Evolutionary conservation across 2,888 invertebrate genomes (phyloP), one percentile per base, ranked within the genome.

Genomic region (Ommatoiulus sabulosus): DNA sequence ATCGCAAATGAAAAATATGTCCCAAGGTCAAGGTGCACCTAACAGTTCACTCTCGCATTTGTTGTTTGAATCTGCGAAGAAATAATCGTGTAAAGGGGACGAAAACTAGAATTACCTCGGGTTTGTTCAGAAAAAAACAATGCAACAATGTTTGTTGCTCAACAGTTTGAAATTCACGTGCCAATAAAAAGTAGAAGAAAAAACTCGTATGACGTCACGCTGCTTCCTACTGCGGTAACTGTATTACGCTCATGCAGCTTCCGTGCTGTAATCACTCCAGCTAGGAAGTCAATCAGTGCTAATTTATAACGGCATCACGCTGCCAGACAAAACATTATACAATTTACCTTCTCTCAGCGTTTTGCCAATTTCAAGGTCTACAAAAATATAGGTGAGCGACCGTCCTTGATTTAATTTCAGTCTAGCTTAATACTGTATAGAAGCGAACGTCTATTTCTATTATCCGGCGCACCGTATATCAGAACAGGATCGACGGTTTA

Each of bases 331-430:
- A 80, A 80, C 80, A 80, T 80, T 24, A 35, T 52, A 1, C 35
- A 5, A 35, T 80, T 80, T 80, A 80, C 80, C 80, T 80, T 80
- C 80, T 80, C 24, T 15, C 35, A 35, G 80, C 80, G 80, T 80
- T 80, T 80, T 80, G 8, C 15, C 35, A 80, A 80, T 35, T 80
- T 35, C 80, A 80, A 80, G 80, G 80, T 24, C 80, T 15, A 35
- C 15, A 80, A 80, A 72, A 80, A 80, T 80, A 80, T 80, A 80
- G 80, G 80, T 80, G 80, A 80, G 80, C 80, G 80, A 80, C 80
- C 80, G 80, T 80, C 80, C 80, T 80, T 80, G 80, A 80, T 80
- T 80, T 35, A 35, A 72, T 10, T 72, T 72, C 72, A 35, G 80
- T 15, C 15, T 80, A 80, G 35, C 80, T 80, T 80, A 80, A 80